phyloP scores from a whole-genome alignment of 2,797 vertebrate genomes.

The Craterocephalus amniculus region DNA sequence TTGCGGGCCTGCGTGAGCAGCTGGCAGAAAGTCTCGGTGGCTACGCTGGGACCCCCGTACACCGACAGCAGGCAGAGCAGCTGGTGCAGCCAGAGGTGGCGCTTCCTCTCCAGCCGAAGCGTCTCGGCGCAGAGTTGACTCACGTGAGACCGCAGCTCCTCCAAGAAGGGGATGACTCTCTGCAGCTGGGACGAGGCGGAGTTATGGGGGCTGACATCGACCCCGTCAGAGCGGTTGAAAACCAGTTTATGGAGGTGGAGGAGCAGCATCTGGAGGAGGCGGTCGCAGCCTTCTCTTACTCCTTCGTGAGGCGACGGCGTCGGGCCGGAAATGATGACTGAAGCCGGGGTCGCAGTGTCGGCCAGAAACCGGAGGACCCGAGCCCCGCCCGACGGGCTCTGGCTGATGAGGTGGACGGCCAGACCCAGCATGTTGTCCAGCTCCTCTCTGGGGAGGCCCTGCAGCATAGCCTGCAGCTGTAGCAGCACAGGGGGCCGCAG shows the following conservation, averaged over 20 bases:
- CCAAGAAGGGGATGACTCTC: constrained; percentile 89
- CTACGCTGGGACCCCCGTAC: constrained; percentile 88
- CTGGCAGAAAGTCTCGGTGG: constrained; percentile 89
- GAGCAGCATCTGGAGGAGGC: constrained; percentile 90
- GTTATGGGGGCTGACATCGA: constrained; percentile 63
- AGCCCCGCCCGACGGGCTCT: constrained; percentile 90
- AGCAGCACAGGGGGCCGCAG: constrained; percentile 87
- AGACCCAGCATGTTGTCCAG: constrained; percentile 90
- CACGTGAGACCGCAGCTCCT: constrained; percentile 87
- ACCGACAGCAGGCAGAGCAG: constrained; percentile 89
- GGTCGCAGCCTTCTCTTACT: constrained; percentile 92
- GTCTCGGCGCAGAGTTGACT: constrained; percentile 90
- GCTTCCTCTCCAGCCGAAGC: constrained; percentile 89
- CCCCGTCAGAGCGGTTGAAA: constrained; percentile 82
- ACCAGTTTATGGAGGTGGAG: constrained; percentile 93
- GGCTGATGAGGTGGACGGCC: constrained; percentile 91
- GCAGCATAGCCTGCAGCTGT: constrained; percentile 90
- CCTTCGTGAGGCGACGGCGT: constrained; percentile 88
- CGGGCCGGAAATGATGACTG: constrained; percentile 92
- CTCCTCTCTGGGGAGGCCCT: constrained; percentile 87
- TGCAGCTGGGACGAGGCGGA: constrained; percentile 59
- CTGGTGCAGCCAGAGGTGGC: constrained; percentile 94
- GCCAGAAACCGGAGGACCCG: constrained; percentile 89
- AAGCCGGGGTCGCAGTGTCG: constrained; percentile 91
- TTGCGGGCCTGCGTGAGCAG: constrained; percentile 88